Base-by-base conservation (phyloP, 2,888 invertebrate genomes). In the Mayetiola destructor region DNA sequence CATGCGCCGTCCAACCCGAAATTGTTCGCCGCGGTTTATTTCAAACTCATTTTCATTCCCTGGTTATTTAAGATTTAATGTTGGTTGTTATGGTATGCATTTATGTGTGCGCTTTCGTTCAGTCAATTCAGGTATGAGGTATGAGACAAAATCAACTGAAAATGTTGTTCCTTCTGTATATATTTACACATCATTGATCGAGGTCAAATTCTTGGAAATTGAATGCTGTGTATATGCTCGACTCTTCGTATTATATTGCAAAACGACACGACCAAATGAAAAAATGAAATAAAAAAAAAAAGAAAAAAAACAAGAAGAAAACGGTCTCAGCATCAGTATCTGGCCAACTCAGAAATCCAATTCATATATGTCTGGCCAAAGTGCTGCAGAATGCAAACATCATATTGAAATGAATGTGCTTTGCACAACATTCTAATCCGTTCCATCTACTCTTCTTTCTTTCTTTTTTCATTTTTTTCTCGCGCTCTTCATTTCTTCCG, bases 161-260 rank as follows among this genome's bases (percentile, higher is more conserved):
- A 48, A 48, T 23, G 27, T 27, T 27, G 27, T 48, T 48, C n/a
- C 48, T 27, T 42, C 2, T 42, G 23, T 27, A 48, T 48, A 48
- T 48, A 48, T 48, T 48, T 48, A 48, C 48, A 48, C 48, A 48
- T 48, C 48, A 48, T 48, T 48, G 48, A 48, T 48, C 48, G 48
- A 48, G 48, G 48, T 48, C 27, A 48, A 48, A 48, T 48, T 48
- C 48, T 48, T 48, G 48, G 48, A 48, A 48, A 48, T 48, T 48
- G 48, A 27, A 48, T 48, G 48, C 48, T 48, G 21, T 42, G 21
- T n/a, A 23, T 42, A 23, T 42, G 48, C 27, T 48, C n/a, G n/a
- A n/a, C n/a, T 21, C 8, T 48, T 16, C 5, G 42, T 23, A 5
- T 10, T 2, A 4, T 36, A 12, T 12, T 39, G 39, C 18, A n/a